Evolutionary conservation across 2,113 vertebrate species (phyloP).

Genomic region (Platysteira castanea): DNA sequence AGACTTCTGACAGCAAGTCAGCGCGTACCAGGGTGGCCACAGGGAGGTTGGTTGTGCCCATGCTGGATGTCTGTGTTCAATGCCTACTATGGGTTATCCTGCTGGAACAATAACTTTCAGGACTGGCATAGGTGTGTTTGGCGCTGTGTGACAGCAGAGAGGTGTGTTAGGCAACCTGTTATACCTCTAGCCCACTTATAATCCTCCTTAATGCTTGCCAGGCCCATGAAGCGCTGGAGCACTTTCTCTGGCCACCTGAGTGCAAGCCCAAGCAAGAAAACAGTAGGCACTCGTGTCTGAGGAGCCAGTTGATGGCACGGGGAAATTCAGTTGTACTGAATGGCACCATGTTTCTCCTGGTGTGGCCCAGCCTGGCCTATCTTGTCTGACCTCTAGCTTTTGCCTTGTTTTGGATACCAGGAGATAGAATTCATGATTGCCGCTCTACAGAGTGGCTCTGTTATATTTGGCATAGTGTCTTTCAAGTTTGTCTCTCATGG

Average conservation of each 20-base stretch:
- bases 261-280: not conserved
- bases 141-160: not conserved
- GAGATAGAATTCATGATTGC: not conserved
- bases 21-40: rapidly evolving
- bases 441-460: not conserved
- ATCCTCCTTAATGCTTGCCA: not conserved
- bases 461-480: not conserved
- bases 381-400: not conserved
- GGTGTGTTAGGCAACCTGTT: not conserved
- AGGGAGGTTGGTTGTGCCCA: rapidly evolving
- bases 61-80: rapidly evolving
- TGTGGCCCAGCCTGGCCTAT: not conserved
- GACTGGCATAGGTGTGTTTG: not conserved
- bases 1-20: not conserved
- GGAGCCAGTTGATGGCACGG: not conserved
- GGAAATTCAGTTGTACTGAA: not conserved
- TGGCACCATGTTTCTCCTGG: not conserved
- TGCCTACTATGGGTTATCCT: not conserved
- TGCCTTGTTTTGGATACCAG: not conserved
- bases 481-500: not conserved
- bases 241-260: not conserved
- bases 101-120: not conserved
- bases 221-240: not conserved
- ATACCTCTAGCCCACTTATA: not conserved
- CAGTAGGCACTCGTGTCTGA: not conserved